Conservation (phyloP, 2,888 invertebrate species). For the Danaus chrysippus region DNA sequence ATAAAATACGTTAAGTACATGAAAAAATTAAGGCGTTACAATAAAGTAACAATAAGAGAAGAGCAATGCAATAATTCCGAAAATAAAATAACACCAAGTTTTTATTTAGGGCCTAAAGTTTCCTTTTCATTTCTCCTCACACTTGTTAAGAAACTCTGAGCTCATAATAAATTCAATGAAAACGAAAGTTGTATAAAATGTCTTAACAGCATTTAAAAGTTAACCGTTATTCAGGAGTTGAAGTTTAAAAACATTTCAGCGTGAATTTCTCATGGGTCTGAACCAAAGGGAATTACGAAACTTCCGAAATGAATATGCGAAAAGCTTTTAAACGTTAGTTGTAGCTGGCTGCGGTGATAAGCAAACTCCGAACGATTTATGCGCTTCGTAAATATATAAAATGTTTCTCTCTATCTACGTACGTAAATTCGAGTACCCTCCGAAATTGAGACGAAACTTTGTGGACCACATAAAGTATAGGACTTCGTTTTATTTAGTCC, state of each 20-base stretch:
- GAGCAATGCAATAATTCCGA: no score
- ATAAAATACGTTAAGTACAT: no score
- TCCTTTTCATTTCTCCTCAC: no score
- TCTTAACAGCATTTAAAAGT: slow-evolving; percentile 23
- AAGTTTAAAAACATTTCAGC: slow-evolving; percentile 38
- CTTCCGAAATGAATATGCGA: slow-evolving; percentile 61
- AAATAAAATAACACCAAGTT: no score
- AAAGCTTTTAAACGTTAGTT: slow-evolving; percentile 48
- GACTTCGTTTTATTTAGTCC: background rate
- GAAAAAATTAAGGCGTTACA: no score
- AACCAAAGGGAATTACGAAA: slow-evolving; percentile 62
- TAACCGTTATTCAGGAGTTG: slow-evolving; percentile 23
- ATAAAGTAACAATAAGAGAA: no score
- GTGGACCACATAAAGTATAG: background rate
- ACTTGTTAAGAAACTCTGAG: background rate
- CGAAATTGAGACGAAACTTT: background rate
- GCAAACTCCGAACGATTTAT: slow-evolving; percentile 28
- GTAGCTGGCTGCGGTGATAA: slow-evolving; percentile 35
- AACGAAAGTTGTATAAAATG: slow-evolving; percentile 19
- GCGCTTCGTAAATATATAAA: slow-evolving; percentile 14
- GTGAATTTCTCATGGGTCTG: slow-evolving; percentile 51
- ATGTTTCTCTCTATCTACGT: slow-evolving; percentile 6
- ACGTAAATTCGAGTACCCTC: background rate
- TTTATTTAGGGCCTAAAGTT: no score
- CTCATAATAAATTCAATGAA: slow-evolving; percentile 8